A percentile compares a stretch with the other conserved stretches of the same genome.
Evolutionary conservation across 2,797 vertebrate species (phyloP).

Genomic region (Thunnus albacares): DNA sequence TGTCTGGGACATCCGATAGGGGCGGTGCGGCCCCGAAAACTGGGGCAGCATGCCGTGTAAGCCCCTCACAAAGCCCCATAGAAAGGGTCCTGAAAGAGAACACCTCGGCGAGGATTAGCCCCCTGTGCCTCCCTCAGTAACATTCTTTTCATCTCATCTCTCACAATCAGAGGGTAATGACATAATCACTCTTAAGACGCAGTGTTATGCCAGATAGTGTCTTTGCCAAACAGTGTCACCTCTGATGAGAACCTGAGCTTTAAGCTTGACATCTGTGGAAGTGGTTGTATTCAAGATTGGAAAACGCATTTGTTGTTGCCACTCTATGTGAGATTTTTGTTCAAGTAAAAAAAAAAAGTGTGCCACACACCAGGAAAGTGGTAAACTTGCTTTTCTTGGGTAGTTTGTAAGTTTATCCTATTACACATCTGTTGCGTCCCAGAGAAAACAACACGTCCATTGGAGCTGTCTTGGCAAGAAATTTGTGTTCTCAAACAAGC

Average conservation of each 20-base stretch:
- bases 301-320: conserved; percentile 46
- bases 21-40: conserved; percentile 82
- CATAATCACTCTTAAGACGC: conserved; percentile 85
- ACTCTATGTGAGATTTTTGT: conserved; percentile 37
- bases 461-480: conserved; percentile 67
- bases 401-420: conserved; percentile 69
- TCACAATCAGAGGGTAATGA: conserved; percentile 86
- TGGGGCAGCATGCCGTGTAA: conserved; percentile 86
- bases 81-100: conserved; percentile 88
- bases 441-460: conserved; percentile 70
- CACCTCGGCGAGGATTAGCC: conserved; percentile 86
- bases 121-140: conserved; percentile 66
- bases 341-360: not conserved
- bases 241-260: conserved; percentile 70
- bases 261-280: conserved; percentile 59
- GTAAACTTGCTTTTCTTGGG: conserved; percentile 61
- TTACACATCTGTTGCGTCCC: conserved; percentile 67
- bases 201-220: conserved; percentile 77
- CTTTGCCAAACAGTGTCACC: conserved; percentile 81
- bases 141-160: conserved; percentile 88
- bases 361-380: conserved; percentile 64
- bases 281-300: conserved; percentile 56
- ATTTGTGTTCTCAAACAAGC: conserved; percentile 73
- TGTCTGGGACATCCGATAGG: conserved; percentile 90
- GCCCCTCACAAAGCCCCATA: conserved; percentile 87